phyloP scores from a whole-genome alignment of 2,797 vertebrate genomes.

The Danio choprae region DNA sequence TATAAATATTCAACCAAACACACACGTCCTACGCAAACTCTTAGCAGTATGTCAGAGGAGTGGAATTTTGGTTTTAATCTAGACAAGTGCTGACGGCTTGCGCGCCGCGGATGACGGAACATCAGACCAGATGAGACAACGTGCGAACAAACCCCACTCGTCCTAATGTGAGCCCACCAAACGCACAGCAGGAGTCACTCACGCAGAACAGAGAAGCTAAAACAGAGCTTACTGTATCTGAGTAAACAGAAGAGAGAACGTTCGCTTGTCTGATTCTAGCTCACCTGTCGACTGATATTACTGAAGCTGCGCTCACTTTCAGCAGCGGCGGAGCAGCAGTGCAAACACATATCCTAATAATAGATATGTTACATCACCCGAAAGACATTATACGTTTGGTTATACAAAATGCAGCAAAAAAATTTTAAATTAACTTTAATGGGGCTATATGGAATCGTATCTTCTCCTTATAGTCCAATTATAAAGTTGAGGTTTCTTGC shows the following conservation, averaged over 20 bases:
- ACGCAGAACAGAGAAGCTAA: constrained; percentile 54
- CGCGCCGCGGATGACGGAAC: constrained; percentile 44
- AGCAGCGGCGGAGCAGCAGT: not conserved
- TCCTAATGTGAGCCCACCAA: constrained; percentile 49
- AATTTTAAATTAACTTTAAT: not conserved
- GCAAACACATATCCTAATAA: constrained; percentile 25
- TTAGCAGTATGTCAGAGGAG: constrained; percentile 50
- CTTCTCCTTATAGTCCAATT: not conserved
- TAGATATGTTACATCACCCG: constrained; percentile 35
- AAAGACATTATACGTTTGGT: constrained; percentile 7
- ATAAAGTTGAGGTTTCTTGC: not conserved
- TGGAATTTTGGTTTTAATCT: constrained; percentile 54
- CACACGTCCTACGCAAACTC: constrained; percentile 14
- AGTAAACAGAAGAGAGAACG: constrained; percentile 34
- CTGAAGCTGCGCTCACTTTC: constrained; percentile 19
- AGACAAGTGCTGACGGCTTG: constrained; percentile 50
- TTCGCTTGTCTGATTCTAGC: constrained; percentile 16
- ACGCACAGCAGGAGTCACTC: constrained; percentile 39
- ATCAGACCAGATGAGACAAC: constrained; percentile 44
- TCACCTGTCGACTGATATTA: constrained; percentile 46
- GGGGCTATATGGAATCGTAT: not conserved
- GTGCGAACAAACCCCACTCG: constrained; percentile 56
- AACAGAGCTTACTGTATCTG: constrained; percentile 51
- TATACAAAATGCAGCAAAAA: constrained; percentile 21
- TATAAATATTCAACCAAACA: constrained; percentile 38